Evolutionary conservation across 2,797 vertebrate genomes (phyloP).

Genomic region (Orestias chungarensis): DNA sequence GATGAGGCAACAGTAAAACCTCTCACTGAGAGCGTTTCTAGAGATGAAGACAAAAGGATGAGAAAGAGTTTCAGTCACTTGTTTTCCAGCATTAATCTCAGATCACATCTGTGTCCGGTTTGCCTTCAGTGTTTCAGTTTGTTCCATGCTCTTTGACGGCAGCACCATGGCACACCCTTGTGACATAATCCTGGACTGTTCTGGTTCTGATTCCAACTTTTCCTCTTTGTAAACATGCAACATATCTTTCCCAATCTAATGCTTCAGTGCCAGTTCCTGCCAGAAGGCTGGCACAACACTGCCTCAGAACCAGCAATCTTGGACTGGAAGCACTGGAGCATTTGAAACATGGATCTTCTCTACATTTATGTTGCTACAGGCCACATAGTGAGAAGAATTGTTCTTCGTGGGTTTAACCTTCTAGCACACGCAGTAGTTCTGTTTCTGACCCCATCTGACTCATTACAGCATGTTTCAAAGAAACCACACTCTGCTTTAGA

Average conservation of each 20-base stretch:
- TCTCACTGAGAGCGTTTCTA: neutral
- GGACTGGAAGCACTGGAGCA: too few species aligned
- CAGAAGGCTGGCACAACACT: slow-evolving; percentile 3
- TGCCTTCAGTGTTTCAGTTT: neutral
- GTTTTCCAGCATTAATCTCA: neutral
- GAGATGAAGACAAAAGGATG: neutral
- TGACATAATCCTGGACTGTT: slow-evolving; percentile 37
- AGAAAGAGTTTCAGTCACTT: neutral
- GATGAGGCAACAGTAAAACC: neutral
- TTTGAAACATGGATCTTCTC: too few species aligned
- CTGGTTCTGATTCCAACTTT: slow-evolving; percentile 59
- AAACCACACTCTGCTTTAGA: neutral
- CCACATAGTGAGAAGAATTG: neutral
- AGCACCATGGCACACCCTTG: slow-evolving; percentile 36
- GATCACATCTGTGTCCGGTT: neutral
- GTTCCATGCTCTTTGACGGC: slow-evolving; percentile 8
- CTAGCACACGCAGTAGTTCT: neutral
- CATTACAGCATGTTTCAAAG: slow-evolving; percentile 17
- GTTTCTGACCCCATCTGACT: neutral
- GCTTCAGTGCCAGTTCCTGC: slow-evolving; percentile 25
- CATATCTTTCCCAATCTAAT: slow-evolving; percentile 21
- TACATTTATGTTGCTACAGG: neutral
- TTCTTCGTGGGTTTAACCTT: too few species aligned
- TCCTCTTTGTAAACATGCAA: slow-evolving; percentile 33
- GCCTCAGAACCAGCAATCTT: slow-evolving; percentile 9